A percentile compares a stretch with the other conserved stretches of the same genome.
These are phyloP conservation scores for Anarrhichthys ocellatus DNA, from an alignment of 2,113 vertebrate species.

Conservation along the genomic window DNA sequence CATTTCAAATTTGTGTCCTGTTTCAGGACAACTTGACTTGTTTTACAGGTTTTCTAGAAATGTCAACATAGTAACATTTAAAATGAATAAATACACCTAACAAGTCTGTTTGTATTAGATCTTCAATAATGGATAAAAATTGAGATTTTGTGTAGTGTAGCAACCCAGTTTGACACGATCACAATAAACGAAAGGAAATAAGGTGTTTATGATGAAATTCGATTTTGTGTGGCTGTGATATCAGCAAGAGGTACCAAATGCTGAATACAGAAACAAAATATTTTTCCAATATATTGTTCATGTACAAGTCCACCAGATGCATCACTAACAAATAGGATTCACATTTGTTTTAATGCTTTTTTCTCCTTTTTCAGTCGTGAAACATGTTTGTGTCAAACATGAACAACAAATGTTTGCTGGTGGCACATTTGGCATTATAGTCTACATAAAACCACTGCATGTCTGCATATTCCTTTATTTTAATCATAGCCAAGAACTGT, in stretches of 20 bases:
- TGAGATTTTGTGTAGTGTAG: not conserved
- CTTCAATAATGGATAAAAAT: not conserved
- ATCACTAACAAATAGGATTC: not conserved
- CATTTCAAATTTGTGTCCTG: too few species aligned
- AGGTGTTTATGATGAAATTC: not conserved
- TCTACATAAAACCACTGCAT: not conserved
- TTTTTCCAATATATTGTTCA: not conserved
- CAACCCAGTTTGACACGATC: not conserved
- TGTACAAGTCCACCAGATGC: not conserved
- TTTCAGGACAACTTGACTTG: not conserved
- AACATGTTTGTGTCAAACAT: constrained; percentile 2
- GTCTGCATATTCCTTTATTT: constrained; percentile 3
- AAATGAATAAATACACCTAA: not conserved
- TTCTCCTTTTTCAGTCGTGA: not conserved
- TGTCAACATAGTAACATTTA: not conserved
- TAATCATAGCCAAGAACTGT: not conserved
- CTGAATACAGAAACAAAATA: not conserved
- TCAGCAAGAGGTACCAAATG: not conserved
- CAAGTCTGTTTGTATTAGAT: not conserved
- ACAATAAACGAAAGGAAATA: not conserved
- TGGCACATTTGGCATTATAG: not conserved
- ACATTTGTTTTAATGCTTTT: not conserved
- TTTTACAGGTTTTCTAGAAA: not conserved
- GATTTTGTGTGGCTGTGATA: not conserved
- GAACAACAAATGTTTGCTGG: not conserved